Conservation (phyloP, 2,113 vertebrate species). For the Motacilla alba region DNA sequence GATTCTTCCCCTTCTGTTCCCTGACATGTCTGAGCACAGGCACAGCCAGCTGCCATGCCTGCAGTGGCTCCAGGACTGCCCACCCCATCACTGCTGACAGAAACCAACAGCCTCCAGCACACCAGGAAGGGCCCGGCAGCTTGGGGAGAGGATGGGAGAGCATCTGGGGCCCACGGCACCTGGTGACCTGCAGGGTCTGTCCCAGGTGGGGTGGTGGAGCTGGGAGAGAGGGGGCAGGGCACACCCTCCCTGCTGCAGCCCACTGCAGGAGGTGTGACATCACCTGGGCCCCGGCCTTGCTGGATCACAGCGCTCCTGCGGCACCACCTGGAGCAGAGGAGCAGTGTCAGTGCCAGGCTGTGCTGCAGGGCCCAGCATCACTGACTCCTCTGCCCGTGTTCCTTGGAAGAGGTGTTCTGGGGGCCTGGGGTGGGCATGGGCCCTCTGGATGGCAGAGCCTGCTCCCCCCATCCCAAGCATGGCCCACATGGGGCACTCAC, state of each 20-base stretch:
- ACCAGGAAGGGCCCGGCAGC: neutral
- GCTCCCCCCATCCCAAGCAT: rapidly evolving
- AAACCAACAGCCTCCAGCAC: rapidly evolving
- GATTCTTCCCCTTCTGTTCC: neutral
- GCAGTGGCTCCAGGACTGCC: neutral
- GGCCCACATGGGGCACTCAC: rapidly evolving
- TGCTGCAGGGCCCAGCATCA: neutral
- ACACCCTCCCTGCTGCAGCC: neutral
- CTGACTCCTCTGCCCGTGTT: neutral
- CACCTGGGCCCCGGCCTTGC: neutral
- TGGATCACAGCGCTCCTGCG: neutral
- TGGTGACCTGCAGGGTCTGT: neutral
- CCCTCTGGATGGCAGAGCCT: neutral
- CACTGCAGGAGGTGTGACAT: neutral
- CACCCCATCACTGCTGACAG: too few species aligned
- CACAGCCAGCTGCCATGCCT: neutral
- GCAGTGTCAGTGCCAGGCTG: neutral
- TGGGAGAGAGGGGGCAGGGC: neutral
- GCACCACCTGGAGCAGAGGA: neutral
- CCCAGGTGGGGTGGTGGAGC: neutral
- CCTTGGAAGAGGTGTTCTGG: neutral
- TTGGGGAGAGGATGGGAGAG: neutral
- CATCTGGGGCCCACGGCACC: rapidly evolving
- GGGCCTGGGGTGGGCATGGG: neutral
- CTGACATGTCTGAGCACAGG: neutral